phyloP scores from a whole-genome alignment of 2,888 invertebrate genomes.

The Mycalesis mineus region DNA sequence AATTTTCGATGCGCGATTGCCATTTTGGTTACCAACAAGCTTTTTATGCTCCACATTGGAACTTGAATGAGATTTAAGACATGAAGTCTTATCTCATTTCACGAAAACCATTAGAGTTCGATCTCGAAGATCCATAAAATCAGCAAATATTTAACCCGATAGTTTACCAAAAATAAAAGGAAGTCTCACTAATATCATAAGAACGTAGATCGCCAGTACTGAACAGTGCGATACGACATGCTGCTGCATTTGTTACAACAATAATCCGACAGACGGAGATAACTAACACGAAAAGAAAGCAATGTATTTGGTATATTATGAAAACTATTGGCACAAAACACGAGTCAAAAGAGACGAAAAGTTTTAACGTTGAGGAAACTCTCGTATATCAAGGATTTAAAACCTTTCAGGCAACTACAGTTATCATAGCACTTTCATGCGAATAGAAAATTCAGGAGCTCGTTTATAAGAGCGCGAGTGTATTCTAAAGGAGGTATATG shows the following conservation, averaged over 20 bases:
- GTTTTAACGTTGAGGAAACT: not conserved
- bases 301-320: not conserved
- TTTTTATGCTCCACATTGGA: too few relatives aligned
- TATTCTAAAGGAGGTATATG: not conserved
- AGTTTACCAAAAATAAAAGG: not conserved
- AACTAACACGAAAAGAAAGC: slow-evolving; percentile 3
- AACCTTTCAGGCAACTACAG: slow-evolving; percentile 6
- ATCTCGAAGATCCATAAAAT: too few relatives aligned
- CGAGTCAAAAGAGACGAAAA: not conserved
- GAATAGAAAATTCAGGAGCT: slow-evolving; percentile 3
- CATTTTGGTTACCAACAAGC: too few relatives aligned
- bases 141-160: too few relatives aligned
- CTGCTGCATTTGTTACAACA: slow-evolving; percentile 35
- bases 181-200: not conserved
- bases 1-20: too few relatives aligned
- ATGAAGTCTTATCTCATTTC: too few relatives aligned
- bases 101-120: too few relatives aligned
- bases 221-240: slow-evolving; percentile 42
- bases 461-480: not conserved
- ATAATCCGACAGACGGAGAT: slow-evolving; percentile 28
- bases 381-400: not conserved
- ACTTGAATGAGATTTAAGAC: too few relatives aligned
- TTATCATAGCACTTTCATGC: not conserved
- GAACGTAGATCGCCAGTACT: slow-evolving; percentile 6
- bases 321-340: slow-evolving; percentile 6